Percentiles rank a stretch among this genome's conserved stretches.
phyloP scores from a whole-genome alignment of 64 coral and sea anemone genomes.

The Montipora efflorescens region DNA sequence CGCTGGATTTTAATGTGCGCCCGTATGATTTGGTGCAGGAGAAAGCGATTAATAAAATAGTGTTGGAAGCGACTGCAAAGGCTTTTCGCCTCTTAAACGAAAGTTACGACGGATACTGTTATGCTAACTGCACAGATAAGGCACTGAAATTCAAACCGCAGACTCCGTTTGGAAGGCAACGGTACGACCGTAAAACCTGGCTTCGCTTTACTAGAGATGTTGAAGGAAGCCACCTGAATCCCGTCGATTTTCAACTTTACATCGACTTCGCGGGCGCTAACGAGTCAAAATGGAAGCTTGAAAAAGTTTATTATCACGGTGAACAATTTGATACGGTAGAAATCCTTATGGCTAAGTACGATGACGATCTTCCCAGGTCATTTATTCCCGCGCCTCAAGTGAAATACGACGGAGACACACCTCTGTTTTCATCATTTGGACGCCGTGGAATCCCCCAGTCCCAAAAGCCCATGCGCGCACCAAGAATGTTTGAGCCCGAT shows the following conservation, averaged over 20 bases:
- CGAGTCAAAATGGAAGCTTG: conserved; percentile 45
- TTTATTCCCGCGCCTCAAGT: conserved; percentile 36
- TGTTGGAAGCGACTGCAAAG: conserved; percentile 39
- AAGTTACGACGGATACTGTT: conserved; percentile 69
- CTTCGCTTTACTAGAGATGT: conserved; percentile 40
- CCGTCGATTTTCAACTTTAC: conserved; percentile 55
- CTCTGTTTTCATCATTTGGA: conserved; percentile 27
- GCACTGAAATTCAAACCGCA: conserved; percentile 25
- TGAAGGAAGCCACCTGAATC: conserved; percentile 2
- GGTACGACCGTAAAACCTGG: conserved; percentile 59
- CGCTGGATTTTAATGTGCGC: conserved; percentile 71
- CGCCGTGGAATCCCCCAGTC: conserved; percentile 53
- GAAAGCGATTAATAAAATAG: conserved; percentile 24
- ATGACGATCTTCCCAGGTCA: conserved; percentile 25
- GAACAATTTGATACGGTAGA: conserved; percentile 51
- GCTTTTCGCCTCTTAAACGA: conserved; percentile 41
- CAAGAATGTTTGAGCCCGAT: conserved; percentile 77
- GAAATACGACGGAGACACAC: not conserved
- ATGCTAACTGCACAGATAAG: conserved; percentile 47
- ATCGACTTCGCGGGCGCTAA: conserved; percentile 40
- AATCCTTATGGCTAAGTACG: conserved; percentile 44
- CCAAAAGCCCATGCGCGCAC: conserved; percentile 37
- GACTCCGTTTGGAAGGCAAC: conserved; percentile 50
- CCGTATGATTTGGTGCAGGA: conserved; percentile 53
- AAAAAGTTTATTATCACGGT: conserved; percentile 60